These are phyloP conservation scores for Luffia ferchaultella DNA, from an alignment of 2,888 invertebrate genomes.

Conservation along the genomic window DNA sequence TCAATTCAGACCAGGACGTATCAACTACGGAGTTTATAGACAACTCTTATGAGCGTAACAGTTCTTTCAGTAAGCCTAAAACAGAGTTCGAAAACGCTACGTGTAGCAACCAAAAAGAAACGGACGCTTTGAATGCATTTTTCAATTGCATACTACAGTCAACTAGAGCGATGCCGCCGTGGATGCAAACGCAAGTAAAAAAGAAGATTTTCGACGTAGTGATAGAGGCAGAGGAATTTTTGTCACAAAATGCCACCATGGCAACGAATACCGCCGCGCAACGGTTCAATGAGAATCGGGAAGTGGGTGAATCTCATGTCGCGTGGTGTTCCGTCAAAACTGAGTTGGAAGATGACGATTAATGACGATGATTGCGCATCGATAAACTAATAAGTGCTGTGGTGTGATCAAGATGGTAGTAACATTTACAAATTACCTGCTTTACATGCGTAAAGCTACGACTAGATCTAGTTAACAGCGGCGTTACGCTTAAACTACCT, in stretches of 20 bases:
- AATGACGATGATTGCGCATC: too few relatives aligned
- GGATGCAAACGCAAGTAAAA: constrained; percentile 58
- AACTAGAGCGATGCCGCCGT: constrained; percentile 45
- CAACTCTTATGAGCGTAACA: constrained; percentile 20
- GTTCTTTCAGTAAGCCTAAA: constrained; percentile 21
- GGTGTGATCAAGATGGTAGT: too few relatives aligned
- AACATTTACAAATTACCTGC: too few relatives aligned
- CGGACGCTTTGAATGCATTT: constrained; percentile 45
- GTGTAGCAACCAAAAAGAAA: neutral
- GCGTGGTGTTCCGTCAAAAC: constrained; percentile 28
- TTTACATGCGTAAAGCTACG: too few relatives aligned
- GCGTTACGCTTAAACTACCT: too few relatives aligned
- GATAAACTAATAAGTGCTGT: too few relatives aligned
- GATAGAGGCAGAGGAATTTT: constrained; percentile 46
- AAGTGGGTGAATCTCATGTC: neutral
- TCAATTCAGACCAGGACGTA: constrained; percentile 33
- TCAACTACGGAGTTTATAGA: constrained; percentile 30
- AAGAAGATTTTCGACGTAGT: constrained; percentile 53
- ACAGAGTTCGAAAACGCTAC: neutral
- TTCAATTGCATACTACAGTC: constrained; percentile 47
- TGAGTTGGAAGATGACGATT: constrained; percentile 34
- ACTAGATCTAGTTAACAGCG: too few relatives aligned
- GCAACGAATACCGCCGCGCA: neutral
- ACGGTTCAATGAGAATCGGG: neutral
- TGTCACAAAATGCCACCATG: constrained; percentile 12